Base-by-base conservation (phyloP, 2,888 invertebrate species). In the Drosophila hawaiiensis region DNA sequence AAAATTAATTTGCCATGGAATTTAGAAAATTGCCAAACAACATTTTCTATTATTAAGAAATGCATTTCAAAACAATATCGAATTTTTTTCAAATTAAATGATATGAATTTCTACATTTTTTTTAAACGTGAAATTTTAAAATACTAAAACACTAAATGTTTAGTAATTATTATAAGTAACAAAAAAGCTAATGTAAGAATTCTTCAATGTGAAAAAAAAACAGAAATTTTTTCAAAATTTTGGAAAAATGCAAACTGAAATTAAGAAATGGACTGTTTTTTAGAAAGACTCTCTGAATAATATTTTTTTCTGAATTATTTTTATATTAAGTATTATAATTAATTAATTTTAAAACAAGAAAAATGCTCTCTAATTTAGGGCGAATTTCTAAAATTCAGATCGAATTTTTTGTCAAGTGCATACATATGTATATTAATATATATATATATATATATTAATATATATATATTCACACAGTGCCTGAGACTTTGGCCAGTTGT, bases 401-500 rank as follows among this genome's bases (percentile, higher is more conserved):
- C 12, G 22, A 22, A 5, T 14, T 22, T 47, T 47, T 47, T 25
- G 16, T 9, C 16, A 16, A 47, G 47, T 47, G 47, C 28, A 47
- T 47, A 4, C 9, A 47, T 25, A 25, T 47, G 9, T 25, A 47
- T 16, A 47, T 25, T 7, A 16, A 22, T 25, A 14, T 22, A 47
- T 22, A 7, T 37, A 9, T 7, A 22, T 22, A 28, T n/a, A 25
- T 10, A 37, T 19, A 53, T 29, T 25, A 16, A 33, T 53, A 19
- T 12, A 37, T 29, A 39, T 39, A 19, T n/a, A 28, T n/a, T 56
- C 76, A 77, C 61, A 66, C 76, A 60, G 50, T 62, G 81, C 69
- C 84, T 84, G 84, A 76, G 84, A 84, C 87, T 87, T 79, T 74
- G 68, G 74, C 86, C 89, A 89, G 90, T 88, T 90, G 86, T 86